Evolutionary conservation across 2,113 vertebrate genomes (phyloP), one percentile per base, ranked within the genome.

Genomic region (Bambusicola thoracicus): DNA sequence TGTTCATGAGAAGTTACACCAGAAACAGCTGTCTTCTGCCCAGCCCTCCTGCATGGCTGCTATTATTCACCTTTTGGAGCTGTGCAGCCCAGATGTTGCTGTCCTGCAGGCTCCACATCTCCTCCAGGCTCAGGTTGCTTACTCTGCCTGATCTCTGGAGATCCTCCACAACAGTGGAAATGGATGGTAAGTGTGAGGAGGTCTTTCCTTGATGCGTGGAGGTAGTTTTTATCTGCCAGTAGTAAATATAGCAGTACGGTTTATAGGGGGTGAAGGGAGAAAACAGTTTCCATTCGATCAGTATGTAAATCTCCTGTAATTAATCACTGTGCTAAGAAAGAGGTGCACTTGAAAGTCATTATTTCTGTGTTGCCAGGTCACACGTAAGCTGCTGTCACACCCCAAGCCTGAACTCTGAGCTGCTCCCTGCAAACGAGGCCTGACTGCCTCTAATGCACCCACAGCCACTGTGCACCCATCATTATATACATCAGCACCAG

Each of bases 321-420:
- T 41, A 86, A 87, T 90, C 43, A 51, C 59, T 25, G 36, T 12
- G 79, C 75, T 85, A 8, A 93, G 93, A 87, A 97, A 92, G 85
- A 85, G 34, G 14, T 58, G 72, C 91, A 81, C 46, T 85, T 90
- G 85, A 53, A 84, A 75, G 81, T 22, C 22, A 6, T 88, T 25
- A 2, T 56, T 81, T 34, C 1, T 2, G 2, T 67, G 51, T 55
- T 58, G 24, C 40, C 65, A 32, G 46, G 68, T 51, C 72, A 74
- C 11, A 17, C 0, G 0, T 40, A 43, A 91, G 49, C 67, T 70
- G n/a, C 1, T 1, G 0, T 77, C 11, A 0, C 34, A n/a, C 82
- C 44, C 73, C 73, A 78, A 85, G 48, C 74, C 81, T 16, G 4
- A 34, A 59, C 78, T 91, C 49, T 3, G 12, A 82, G 67, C 67